Conservation (phyloP, 2,797 vertebrate species). For the Psittacula derbiana region DNA sequence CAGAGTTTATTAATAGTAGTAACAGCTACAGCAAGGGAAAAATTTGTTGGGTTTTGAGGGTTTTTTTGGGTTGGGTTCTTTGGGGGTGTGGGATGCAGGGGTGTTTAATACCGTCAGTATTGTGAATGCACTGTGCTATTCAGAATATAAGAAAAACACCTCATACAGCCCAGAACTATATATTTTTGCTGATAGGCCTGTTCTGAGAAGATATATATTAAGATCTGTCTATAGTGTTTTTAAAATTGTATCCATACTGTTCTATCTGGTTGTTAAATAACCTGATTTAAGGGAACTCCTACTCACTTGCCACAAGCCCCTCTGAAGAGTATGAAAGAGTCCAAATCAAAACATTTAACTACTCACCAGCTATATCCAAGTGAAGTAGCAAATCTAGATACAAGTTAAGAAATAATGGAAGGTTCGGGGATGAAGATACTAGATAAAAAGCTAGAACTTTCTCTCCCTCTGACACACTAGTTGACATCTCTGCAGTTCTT, state of each 20-base stretch:
- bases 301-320: background rate
- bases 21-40: background rate
- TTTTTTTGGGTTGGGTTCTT: background rate
- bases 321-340: background rate
- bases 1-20: background rate
- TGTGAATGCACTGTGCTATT: background rate
- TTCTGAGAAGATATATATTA: background rate
- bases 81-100: background rate
- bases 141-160: background rate
- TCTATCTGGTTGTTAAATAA: background rate
- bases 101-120: background rate
- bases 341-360: background rate
- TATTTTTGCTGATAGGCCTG: background rate
- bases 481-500: background rate
- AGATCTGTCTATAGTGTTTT: background rate
- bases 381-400: background rate
- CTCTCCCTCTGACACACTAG: background rate
- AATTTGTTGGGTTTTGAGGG: background rate
- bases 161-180: background rate
- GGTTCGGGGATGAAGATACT: background rate
- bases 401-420: background rate
- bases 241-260: background rate
- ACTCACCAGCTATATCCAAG: background rate
- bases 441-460: background rate
- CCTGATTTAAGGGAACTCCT: background rate